A percentile compares a stretch with the other conserved stretches of the same genome.
These are phyloP conservation scores for Rhea americana DNA, from an alignment of 2,113 vertebrate species.

Conservation along the genomic window DNA sequence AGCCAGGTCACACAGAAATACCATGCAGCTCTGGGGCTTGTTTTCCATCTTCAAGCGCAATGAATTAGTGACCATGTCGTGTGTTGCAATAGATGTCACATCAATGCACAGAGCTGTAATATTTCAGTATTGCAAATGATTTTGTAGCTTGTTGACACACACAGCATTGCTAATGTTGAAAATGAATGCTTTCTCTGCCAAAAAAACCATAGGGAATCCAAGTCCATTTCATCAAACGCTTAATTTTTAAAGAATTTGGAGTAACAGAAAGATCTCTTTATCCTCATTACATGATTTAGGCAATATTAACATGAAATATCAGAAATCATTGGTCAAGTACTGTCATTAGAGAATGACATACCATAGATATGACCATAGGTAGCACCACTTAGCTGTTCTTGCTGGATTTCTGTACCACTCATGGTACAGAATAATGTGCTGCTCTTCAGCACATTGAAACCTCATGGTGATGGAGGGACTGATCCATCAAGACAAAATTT, in stretches of 20 bases:
- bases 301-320: not conserved
- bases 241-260: not conserved
- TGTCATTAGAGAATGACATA: not conserved
- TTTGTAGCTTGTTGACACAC: not conserved
- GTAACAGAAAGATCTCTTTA: not conserved
- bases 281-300: accelerated
- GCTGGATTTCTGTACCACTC: not conserved
- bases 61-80: not conserved
- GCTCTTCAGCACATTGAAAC: not conserved
- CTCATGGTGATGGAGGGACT: not conserved
- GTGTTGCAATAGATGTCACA: not conserved
- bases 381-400: not conserved
- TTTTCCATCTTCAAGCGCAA: not conserved
- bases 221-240: not conserved
- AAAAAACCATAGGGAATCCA: not conserved
- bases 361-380: not conserved
- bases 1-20: not conserved
- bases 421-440: not conserved
- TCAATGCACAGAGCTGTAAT: not conserved
- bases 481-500: not conserved
- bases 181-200: not conserved
- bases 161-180: not conserved
- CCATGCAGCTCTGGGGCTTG: not conserved
- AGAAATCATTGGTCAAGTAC: not conserved
- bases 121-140: not conserved